Base-by-base conservation (phyloP, 2,113 vertebrate genomes). In the Microcebus lehilahytsara region DNA sequence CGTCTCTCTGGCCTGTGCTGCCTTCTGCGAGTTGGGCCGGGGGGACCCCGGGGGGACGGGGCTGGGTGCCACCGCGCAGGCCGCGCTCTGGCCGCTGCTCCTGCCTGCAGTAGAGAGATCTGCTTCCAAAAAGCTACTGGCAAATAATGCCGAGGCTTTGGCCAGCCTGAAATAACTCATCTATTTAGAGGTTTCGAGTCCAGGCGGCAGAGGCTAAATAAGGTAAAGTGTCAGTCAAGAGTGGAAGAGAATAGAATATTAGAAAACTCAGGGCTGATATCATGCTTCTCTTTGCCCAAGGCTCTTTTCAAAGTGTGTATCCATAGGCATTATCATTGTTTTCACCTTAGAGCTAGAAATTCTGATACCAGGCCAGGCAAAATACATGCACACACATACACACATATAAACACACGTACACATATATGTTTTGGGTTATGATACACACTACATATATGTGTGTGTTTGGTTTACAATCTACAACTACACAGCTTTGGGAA, bases 61-160 rank as follows among this genome's bases (percentile, higher is more conserved):
- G n/a, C 71, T 74, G 32, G 22, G 51, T 58, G 34, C 42, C 34
- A 42, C 75, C 23, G 9, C 58, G 5, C n/a, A 32, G 46, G 22
- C 32, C 67, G 23, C 49, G 1, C 30, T 51, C 46, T 49, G 46
- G 46, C 46, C 11, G 77, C 51, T 19, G 37, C 74, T 40, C 46
- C 20, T 75, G 32, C 51, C 32, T 42, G 8, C 51, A 96, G 97
- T 93, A 97, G n/a, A n/a, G n/a, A 96, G 97, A 97, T 97, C 97
- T 94, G 97, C 97, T 96, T 80, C 96, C 83, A 0, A 97, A 97
- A 83, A 20, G 32, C 40, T 93, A 89, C 98, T 94, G 96, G 97
- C 98, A 97, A 98, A 91, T 91, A 53, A 89, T 89, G 78, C 83
- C 0, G 0, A 92, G 94, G 78, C 49, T 86, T 95, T 95, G 87